A percentile compares a stretch with the other conserved stretches of the same genome.
phyloP scores from a whole-genome alignment of 2,113 vertebrate species.

The Pardalotus punctatus region DNA sequence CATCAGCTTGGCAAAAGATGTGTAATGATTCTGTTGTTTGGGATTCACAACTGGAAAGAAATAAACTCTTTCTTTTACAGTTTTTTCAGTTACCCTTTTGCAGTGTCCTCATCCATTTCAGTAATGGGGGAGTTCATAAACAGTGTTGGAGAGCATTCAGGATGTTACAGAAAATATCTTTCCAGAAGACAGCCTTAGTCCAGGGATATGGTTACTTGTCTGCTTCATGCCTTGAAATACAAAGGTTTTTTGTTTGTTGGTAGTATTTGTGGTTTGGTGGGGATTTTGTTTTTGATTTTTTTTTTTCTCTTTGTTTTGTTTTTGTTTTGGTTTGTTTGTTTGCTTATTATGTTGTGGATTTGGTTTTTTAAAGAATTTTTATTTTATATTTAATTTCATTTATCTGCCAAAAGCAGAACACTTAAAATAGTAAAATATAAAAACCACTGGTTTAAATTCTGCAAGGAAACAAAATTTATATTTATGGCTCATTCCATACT shows the following conservation, averaged over 20 bases:
- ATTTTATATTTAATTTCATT: neutral
- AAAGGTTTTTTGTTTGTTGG: neutral
- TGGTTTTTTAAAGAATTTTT: neutral
- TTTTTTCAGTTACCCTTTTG: neutral
- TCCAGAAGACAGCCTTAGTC: neutral
- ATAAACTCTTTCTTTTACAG: neutral
- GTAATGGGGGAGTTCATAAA: neutral
- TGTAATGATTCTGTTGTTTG: neutral
- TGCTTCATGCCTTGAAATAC: neutral
- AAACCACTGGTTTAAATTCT: neutral
- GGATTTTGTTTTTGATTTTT: neutral
- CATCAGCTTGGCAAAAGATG: neutral
- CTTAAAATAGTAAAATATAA: neutral
- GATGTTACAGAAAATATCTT: neutral
- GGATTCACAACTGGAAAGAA: neutral
- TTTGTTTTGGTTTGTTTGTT: neutral
- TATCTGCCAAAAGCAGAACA: neutral
- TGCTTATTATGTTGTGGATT: no score
- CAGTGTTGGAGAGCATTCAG: fast-evolving
- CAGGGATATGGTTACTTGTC: neutral
- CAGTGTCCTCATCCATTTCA: neutral
- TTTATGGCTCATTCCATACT: neutral
- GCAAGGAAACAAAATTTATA: neutral
- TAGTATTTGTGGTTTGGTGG: neutral
- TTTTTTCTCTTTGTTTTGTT: no score